Percentiles rank a stretch among this genome's conserved stretches.
Conservation (phyloP, 2,797 vertebrate species). For the Aplochiton taeniatus region DNA sequence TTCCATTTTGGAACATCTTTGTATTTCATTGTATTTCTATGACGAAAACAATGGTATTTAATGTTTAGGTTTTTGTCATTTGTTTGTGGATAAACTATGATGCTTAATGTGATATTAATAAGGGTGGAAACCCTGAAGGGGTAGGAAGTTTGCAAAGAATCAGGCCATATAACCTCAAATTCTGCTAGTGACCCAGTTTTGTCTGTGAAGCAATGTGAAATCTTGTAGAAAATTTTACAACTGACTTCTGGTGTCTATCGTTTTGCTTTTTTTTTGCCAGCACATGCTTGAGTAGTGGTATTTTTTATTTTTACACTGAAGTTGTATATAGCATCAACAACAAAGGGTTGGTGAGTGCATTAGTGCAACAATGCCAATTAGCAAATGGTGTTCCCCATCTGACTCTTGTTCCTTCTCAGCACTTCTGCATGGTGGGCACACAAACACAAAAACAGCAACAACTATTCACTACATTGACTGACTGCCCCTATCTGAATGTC, state of each 20-base stretch:
- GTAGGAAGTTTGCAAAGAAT: slow-evolving; percentile 65
- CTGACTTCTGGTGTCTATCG: no score
- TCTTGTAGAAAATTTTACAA: neutral
- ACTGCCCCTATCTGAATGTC: neutral
- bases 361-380: neutral
- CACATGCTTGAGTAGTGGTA: no score
- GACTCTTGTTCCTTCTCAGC: slow-evolving; percentile 6
- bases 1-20: no score
- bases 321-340: no score
- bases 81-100: no score
- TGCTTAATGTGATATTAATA: no score
- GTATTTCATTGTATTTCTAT: no score
- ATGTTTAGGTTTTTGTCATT: no score
- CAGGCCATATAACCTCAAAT: slow-evolving; percentile 39
- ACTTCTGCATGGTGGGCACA: slow-evolving; percentile 9
- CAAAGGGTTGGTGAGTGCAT: no score
- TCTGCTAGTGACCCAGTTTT: slow-evolving; percentile 45
- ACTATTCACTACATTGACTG: neutral
- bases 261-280: no score
- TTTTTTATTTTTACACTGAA: no score
- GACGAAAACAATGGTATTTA: no score
- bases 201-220: neutral
- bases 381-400: neutral
- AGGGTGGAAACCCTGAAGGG: neutral
- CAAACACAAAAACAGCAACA: neutral